Conservation (phyloP, 2,888 invertebrate genomes). For the Amiota mariae region DNA sequence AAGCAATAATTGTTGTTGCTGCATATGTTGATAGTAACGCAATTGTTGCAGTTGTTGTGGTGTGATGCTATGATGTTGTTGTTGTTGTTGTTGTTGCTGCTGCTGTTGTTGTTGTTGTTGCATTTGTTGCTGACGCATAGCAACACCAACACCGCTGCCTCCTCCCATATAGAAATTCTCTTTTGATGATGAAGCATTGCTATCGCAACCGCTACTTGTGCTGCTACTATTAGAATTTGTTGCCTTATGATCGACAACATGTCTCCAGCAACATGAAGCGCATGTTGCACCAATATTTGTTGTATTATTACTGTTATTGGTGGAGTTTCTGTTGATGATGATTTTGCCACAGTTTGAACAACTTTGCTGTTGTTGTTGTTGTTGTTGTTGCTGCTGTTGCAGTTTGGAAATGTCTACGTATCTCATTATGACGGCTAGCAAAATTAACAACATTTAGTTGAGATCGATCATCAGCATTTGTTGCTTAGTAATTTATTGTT, state of each 20-base stretch:
- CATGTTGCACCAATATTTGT: background rate
- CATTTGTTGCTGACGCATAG: constrained; percentile 43
- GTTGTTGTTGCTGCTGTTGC: constrained; percentile 55
- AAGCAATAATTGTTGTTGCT: constrained; percentile 72
- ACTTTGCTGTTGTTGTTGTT: constrained; percentile 36
- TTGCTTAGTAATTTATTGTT: constrained; percentile 19
- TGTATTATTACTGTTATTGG: constrained; percentile 38
- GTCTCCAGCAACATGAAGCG: constrained; percentile 53
- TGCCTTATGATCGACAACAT: constrained; percentile 56
- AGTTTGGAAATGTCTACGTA: constrained; percentile 72
- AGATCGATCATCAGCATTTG: constrained; percentile 46
- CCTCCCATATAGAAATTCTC: constrained; percentile 66
- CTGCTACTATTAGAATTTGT: constrained; percentile 60
- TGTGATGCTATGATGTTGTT: constrained; percentile 55
- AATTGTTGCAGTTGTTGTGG: constrained; percentile 80
- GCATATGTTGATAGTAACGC: constrained; percentile 72
- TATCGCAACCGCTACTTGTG: constrained; percentile 69
- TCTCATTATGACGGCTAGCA: constrained; percentile 73
- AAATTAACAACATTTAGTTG: constrained; percentile 73
- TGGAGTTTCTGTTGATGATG: constrained; percentile 45
- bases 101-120: constrained; percentile 83
- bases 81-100: constrained; percentile 74
- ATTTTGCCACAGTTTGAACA: constrained; percentile 43
- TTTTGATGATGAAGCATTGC: constrained; percentile 68
- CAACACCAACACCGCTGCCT: background rate